Conservation (phyloP, 2,113 vertebrate genomes). For the Lamprologus tigripictilis region DNA sequence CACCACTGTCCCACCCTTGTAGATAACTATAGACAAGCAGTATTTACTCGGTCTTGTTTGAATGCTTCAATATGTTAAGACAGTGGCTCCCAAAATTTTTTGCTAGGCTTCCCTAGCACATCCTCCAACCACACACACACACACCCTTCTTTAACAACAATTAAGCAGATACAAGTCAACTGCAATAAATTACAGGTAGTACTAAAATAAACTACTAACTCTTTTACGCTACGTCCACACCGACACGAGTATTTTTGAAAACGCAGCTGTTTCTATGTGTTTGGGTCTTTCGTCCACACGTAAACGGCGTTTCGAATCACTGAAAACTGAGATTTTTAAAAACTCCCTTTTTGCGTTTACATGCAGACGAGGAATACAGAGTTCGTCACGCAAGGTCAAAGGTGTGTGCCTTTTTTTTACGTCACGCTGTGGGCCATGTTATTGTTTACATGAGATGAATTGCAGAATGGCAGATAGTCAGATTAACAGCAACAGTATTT, state of each 20-base stretch:
- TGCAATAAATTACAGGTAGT: background rate
- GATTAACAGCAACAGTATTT: no score
- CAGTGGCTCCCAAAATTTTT: background rate
- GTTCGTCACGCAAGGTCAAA: background rate
- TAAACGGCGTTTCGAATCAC: background rate
- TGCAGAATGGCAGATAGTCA: background rate
- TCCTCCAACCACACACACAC: background rate
- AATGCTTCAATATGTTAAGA: background rate
- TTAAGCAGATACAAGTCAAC: background rate
- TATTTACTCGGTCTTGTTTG: background rate
- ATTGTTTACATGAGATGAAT: background rate
- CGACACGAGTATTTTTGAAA: background rate
- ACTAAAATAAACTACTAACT: background rate
- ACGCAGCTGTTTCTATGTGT: background rate
- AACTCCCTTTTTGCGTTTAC: background rate
- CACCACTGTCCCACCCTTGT: background rate
- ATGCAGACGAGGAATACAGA: accelerated
- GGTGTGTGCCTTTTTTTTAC: background rate
- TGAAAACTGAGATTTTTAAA: background rate
- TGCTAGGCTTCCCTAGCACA: background rate
- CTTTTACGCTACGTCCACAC: background rate
- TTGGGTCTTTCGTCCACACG: background rate
- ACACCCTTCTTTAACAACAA: background rate
- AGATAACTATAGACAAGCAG: background rate
- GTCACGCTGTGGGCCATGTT: accelerated